A percentile compares a stretch with the other conserved stretches of the same genome.
Evolutionary conservation across 92 coral and sea anemone genomes (phyloP).

Genomic region (Palythoa grandis): DNA sequence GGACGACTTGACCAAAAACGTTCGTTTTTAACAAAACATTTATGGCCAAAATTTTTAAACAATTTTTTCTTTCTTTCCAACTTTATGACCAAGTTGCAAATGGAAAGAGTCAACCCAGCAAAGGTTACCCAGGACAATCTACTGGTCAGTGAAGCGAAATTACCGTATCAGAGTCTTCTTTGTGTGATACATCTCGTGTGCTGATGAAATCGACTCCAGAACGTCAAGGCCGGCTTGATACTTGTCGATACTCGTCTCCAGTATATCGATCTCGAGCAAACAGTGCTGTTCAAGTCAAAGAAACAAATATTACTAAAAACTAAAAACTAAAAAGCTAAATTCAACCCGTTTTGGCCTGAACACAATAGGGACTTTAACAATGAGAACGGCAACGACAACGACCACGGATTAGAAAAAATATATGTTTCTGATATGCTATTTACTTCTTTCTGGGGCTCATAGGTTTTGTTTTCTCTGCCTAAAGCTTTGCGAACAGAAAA

Average conservation of each 20-base stretch:
- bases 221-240: slow-evolving; percentile 54
- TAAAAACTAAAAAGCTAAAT: not conserved
- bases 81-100: not conserved
- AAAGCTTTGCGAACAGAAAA: no score
- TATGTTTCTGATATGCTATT: no score
- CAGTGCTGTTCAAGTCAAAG: slow-evolving; percentile 45
- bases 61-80: no score
- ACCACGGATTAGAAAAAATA: no score
- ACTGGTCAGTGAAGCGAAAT: not conserved
- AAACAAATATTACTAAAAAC: not conserved
- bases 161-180: slow-evolving; percentile 76
- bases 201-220: slow-evolving; percentile 63
- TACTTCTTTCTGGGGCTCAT: no score
- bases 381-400: no score
- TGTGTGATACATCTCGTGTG: slow-evolving; percentile 57
- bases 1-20: no score
- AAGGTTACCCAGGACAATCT: not conserved
- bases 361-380: not conserved
- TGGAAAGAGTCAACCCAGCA: not conserved
- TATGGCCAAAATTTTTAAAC: no score
- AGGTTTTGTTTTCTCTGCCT: no score
- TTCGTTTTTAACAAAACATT: no score
- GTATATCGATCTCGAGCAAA: slow-evolving; percentile 64
- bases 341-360: not conserved
- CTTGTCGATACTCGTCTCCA: slow-evolving; percentile 57